Evolutionary conservation across 2,113 vertebrate genomes (phyloP).

Genomic region (Xenopus borealis): DNA sequence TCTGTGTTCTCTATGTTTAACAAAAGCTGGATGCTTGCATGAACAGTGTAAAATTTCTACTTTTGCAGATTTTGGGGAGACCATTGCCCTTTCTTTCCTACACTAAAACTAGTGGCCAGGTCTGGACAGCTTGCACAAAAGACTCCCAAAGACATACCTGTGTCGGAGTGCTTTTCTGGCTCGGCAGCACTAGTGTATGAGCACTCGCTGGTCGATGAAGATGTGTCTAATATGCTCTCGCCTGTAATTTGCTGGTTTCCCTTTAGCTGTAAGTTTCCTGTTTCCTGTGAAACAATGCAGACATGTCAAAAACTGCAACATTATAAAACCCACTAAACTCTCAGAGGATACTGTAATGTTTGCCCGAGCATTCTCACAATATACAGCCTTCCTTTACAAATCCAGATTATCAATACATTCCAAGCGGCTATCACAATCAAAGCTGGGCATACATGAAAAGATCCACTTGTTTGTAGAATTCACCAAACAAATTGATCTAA

Average conservation of each 20-base stretch:
- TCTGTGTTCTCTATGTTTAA: too few relatives aligned
- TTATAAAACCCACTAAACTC: conserved; percentile 47
- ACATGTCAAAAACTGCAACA: conserved; percentile 54
- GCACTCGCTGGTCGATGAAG: conserved; percentile 42
- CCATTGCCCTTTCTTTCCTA: too few relatives aligned
- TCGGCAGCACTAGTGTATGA: background rate
- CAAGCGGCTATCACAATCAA: too few relatives aligned
- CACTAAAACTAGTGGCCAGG: too few relatives aligned
- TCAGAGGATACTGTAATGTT: background rate
- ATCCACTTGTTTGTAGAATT: too few relatives aligned
- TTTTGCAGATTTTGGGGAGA: too few relatives aligned
- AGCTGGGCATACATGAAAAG: too few relatives aligned
- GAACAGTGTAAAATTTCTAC: too few relatives aligned
- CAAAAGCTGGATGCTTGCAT: too few relatives aligned
- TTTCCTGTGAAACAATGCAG: conserved; percentile 83
- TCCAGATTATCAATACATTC: too few relatives aligned
- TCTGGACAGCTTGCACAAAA: background rate
- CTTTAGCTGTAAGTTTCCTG: conserved; percentile 59
- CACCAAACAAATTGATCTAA: too few relatives aligned
- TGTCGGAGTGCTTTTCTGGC: conserved; percentile 50
- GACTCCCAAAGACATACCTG: conserved; percentile 60
- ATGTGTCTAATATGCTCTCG: conserved; percentile 47
- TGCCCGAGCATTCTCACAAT: background rate
- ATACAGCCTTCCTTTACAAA: too few relatives aligned
- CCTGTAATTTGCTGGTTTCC: conserved; percentile 56